Evolutionary conservation across 2,113 vertebrate genomes (phyloP).

Genomic region (Rallus limicola): DNA sequence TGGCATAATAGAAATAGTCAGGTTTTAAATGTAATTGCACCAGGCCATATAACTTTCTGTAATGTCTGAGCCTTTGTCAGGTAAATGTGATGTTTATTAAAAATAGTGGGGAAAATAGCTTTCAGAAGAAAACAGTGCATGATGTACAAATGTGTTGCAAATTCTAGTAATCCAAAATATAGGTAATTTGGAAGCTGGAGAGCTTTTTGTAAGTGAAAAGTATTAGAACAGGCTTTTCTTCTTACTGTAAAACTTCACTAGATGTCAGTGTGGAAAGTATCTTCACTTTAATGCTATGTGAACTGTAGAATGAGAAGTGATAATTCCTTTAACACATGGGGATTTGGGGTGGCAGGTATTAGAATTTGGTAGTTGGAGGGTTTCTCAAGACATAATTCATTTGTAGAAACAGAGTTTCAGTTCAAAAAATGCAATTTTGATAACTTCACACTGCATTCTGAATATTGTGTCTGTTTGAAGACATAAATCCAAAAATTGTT

Average conservation of each 20-base stretch:
- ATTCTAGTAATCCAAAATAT: background rate
- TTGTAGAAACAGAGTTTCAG: background rate
- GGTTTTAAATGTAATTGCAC: background rate
- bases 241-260: constrained; percentile 57
- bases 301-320: background rate
- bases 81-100: background rate
- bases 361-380: background rate
- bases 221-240: background rate
- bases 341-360: background rate
- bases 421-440: background rate
- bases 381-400: background rate
- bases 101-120: background rate
- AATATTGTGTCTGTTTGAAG: background rate
- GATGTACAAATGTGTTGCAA: background rate
- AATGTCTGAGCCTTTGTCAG: background rate
- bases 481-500: background rate
- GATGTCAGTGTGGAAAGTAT: constrained; percentile 62
- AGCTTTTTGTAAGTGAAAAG: background rate
- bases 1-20: background rate
- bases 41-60: background rate
- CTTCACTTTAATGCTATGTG: background rate
- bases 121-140: background rate
- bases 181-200: background rate
- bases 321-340: background rate
- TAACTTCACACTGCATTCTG: background rate